Conservation (phyloP, 1,140 invertebrate genomes). For the Drosophila watanabei region DNA sequence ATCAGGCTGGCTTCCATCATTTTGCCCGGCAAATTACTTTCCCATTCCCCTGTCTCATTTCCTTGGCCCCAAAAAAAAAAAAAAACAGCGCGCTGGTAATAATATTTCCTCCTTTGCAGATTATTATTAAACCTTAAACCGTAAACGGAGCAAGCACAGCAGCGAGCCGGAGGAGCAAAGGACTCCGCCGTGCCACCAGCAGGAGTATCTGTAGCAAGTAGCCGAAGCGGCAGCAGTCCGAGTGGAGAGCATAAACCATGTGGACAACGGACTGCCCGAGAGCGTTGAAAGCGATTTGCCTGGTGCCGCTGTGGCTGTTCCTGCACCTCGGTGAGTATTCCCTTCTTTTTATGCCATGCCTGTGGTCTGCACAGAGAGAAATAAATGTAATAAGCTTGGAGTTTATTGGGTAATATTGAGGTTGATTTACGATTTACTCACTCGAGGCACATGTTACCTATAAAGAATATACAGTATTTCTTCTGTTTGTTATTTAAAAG, state of each 20-base stretch:
- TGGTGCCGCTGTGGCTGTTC: conserved; percentile 67
- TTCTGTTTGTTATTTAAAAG: no score
- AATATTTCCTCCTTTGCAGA: conserved; percentile 56
- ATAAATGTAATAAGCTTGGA: background rate
- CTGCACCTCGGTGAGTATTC: conserved; percentile 64
- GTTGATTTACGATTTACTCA: background rate
- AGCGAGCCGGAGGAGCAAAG: conserved; percentile 30
- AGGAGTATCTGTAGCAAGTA: conserved; percentile 28
- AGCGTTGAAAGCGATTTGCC: conserved; percentile 62
- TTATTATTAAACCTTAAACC: conserved; percentile 62
- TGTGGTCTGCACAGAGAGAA: conserved; percentile 4
- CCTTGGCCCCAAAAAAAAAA: conserved; percentile 49
- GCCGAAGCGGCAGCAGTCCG: conserved; percentile 39
- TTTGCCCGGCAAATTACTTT: conserved; percentile 41
- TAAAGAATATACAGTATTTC: no score
- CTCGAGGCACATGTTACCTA: no score
- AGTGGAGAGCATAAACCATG: conserved; percentile 57
- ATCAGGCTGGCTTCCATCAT: conserved; percentile 34
- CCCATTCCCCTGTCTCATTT: conserved; percentile 36
- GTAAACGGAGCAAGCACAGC: conserved; percentile 42
- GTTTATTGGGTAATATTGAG: background rate
- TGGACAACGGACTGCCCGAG: conserved; percentile 49
- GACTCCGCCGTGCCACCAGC: conserved; percentile 10
- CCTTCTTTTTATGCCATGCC: background rate
- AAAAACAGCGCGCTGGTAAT: conserved; percentile 48